Evolutionary conservation across 2,888 invertebrate species (phyloP).

Genomic region (Dynastes tityus): DNA sequence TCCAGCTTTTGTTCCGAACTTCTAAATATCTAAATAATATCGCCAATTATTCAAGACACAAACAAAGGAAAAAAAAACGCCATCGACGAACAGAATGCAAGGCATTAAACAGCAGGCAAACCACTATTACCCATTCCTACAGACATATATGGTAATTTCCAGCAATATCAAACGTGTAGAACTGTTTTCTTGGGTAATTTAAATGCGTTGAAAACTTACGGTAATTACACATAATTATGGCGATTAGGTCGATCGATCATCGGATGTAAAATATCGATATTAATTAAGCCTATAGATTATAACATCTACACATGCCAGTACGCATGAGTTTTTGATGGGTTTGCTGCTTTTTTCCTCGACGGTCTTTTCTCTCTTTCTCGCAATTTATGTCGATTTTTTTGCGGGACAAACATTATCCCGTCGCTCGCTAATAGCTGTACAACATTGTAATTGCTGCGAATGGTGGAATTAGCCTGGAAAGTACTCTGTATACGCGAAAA

Average conservation of each 20-base stretch:
- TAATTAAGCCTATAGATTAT: conserved; percentile 15
- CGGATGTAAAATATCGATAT: conserved; percentile 29
- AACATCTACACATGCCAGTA: background rate
- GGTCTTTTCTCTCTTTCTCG: background rate
- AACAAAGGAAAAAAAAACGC: too few species aligned
- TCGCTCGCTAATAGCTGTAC: conserved; percentile 27
- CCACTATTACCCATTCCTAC: background rate
- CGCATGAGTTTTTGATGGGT: background rate
- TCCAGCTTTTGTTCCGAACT: too few species aligned
- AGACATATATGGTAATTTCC: conserved; percentile 15
- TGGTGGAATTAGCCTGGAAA: conserved; percentile 3
- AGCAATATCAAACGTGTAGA: conserved; percentile 35
- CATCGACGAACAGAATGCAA: too few species aligned
- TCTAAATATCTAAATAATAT: too few species aligned
- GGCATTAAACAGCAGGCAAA: background rate
- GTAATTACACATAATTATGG: conserved; percentile 43
- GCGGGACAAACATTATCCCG: background rate
- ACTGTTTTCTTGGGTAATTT: conserved; percentile 31
- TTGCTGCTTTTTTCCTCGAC: background rate
- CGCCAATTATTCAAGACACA: too few species aligned
- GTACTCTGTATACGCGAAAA: background rate
- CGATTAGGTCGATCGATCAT: conserved; percentile 22
- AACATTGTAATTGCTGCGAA: conserved; percentile 21
- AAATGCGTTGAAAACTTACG: conserved; percentile 40
- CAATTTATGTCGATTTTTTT: conserved; percentile 27